These are phyloP conservation scores for Pseudomyrmex cubaensis DNA, from an alignment of 1,140 invertebrate species.

Conservation along the genomic window DNA sequence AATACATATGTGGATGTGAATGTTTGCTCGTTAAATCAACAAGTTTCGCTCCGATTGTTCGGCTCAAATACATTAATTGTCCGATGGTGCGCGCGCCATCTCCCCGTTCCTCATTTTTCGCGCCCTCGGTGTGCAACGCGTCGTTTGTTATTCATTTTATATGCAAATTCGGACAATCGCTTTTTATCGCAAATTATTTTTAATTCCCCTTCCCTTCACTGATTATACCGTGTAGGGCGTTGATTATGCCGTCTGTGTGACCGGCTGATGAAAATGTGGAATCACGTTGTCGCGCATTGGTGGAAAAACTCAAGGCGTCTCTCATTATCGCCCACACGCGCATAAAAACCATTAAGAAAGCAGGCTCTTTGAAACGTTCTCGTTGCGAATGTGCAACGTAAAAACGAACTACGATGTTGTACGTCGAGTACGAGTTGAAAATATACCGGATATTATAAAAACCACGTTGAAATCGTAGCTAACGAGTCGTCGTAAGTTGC, in stretches of 20 bases:
- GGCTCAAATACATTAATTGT: slow-evolving; percentile 62
- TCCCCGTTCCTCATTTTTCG: not conserved
- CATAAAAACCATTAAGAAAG: slow-evolving; percentile 38
- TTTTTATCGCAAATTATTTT: slow-evolving; percentile 68
- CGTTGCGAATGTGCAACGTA: not conserved
- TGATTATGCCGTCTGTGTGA: slow-evolving; percentile 11
- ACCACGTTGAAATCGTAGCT: slow-evolving; percentile 52
- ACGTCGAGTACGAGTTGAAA: slow-evolving; percentile 1
- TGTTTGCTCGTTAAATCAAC: slow-evolving; percentile 70
- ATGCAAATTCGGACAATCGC: slow-evolving; percentile 34
- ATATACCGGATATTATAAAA: slow-evolving; percentile 49
- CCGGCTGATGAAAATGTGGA: slow-evolving; percentile 40
- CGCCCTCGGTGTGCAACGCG: not conserved
- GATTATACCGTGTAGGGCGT: slow-evolving; percentile 11
- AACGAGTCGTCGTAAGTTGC: slow-evolving; percentile 57
- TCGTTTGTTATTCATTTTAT: slow-evolving; percentile 66
- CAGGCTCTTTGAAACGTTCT: slow-evolving; percentile 3
- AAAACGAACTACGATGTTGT: slow-evolving; percentile 3
- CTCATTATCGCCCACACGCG: slow-evolving; percentile 41
- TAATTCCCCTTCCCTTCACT: slow-evolving; percentile 15
- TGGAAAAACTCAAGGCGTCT: not conserved
- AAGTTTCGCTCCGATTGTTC: slow-evolving; percentile 63
- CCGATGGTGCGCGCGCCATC: slow-evolving; percentile 8
- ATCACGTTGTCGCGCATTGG: not conserved
- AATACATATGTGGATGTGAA: slow-evolving; percentile 35